Base-by-base conservation (phyloP, 1,140 invertebrate genomes). In the Drosophila mojavensis region DNA sequence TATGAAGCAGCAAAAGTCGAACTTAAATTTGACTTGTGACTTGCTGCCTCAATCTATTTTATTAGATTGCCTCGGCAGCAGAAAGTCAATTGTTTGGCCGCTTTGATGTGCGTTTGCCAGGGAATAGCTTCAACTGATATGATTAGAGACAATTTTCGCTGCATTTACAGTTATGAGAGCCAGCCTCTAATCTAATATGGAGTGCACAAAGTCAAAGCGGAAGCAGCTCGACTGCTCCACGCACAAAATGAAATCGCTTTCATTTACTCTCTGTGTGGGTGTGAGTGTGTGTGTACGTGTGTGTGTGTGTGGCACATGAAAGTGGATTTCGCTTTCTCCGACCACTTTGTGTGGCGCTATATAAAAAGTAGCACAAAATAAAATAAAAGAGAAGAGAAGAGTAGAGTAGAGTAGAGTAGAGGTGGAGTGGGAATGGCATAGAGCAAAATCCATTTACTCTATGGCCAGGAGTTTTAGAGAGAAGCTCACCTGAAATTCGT, bases 251-350 rank as follows among this genome's bases (percentile, higher is more conserved):
- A 60, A 73, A 72, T 60, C 69, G 33, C 45, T 51, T 67, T 68
- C 64, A 73, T 68, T 73, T 64, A 68, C 55, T 73, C 67, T 72
- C 47, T 66, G 30, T 39, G 63, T 4, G 41, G 1, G 41, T 13
- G 13, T 15, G 41, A 4, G 43, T 17, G 43, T 4, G 43, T 47
- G 15, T 47, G 15, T 47, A 15, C 1, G 43, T 47, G 43, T 2
- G 41, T 43, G 41, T 13, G 13, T 43, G 41, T 15, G 43, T 47
- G 43, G 43, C 61, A 59, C 62, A 54, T 20, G 41, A 54, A 73
- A 73, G 51, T 73, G 70, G 70, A 73, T 73, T 73, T 73, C 70
- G 64, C 70, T 73, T 73, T 73, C 64, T 60, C 53, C 36, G 60
- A 43, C 65, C 65, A 74, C 71, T 69, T 69, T 62, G 71, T 68